These are phyloP conservation scores for Parelbella ahira DNA, from an alignment of 2,888 invertebrate genomes.

Conservation along the genomic window DNA sequence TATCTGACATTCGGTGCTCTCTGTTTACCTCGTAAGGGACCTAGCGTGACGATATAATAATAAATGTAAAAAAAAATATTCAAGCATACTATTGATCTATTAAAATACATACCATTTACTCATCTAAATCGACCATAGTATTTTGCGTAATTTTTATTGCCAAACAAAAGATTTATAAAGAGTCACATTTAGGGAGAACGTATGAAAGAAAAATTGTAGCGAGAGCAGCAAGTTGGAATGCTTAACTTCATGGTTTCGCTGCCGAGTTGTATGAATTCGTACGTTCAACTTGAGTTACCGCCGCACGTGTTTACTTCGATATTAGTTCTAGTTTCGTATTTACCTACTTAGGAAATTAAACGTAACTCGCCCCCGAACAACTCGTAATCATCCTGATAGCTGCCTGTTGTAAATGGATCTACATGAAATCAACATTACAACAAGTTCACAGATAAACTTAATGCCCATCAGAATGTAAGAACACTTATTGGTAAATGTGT, in stretches of 20 bases:
- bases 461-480: not conserved
- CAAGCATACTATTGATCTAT: too few relatives aligned
- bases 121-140: too few relatives aligned
- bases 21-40: too few relatives aligned
- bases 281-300: slow-evolving; percentile 41
- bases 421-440: slow-evolving; percentile 1
- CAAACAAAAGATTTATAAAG: slow-evolving; percentile 7
- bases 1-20: too few relatives aligned
- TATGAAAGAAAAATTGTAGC: slow-evolving; percentile 16
- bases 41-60: too few relatives aligned
- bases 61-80: too few relatives aligned
- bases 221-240: slow-evolving; percentile 4
- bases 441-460: not conserved
- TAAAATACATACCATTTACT: too few relatives aligned
- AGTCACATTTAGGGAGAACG: slow-evolving; percentile 1
- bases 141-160: too few relatives aligned
- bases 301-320: slow-evolving; percentile 51
- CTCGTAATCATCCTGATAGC: too few relatives aligned
- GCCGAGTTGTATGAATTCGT: slow-evolving; percentile 31
- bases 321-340: slow-evolving; percentile 48
- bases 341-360: slow-evolving; percentile 20
- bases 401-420: not conserved
- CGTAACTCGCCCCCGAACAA: not conserved
- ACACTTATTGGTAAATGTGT: too few relatives aligned
- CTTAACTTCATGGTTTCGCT: slow-evolving; percentile 36